Percentiles rank a stretch among this genome's conserved stretches.
phyloP scores from a whole-genome alignment of 1,140 invertebrate species.

The Megathymus violae region DNA sequence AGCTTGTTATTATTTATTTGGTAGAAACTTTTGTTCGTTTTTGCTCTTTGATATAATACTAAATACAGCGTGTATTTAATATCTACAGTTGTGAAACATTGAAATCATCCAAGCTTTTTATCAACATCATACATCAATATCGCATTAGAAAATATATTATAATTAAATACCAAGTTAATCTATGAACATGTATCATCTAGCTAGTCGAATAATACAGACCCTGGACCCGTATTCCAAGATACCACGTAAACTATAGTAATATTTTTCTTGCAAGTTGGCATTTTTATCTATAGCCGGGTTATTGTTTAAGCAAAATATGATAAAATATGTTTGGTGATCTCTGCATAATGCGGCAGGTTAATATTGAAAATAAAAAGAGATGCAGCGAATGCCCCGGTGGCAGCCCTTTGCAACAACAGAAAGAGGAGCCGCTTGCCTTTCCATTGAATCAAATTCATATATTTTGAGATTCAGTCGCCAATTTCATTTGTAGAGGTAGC shows the following conservation, averaged over 20 bases:
- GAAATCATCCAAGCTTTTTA: too few species aligned
- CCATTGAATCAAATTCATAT: slow-evolving; percentile 84
- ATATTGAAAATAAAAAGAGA: slow-evolving; percentile 78
- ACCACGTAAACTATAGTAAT: slow-evolving; percentile 1
- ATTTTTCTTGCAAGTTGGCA: slow-evolving; percentile 1
- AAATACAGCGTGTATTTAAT: too few species aligned
- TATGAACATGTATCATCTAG: too few species aligned
- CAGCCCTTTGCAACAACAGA: slow-evolving; percentile 79
- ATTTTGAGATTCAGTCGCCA: slow-evolving; percentile 84
- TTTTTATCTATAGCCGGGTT: slow-evolving; percentile 39
- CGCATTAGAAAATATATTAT: too few species aligned
- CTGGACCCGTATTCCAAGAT: not conserved
- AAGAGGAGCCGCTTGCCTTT: slow-evolving; percentile 81
- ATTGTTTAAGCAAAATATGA: slow-evolving; percentile 64
- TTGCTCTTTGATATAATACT: too few species aligned
- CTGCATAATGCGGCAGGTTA: slow-evolving; percentile 69
- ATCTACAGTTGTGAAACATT: too few species aligned
- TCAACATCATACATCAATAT: too few species aligned
- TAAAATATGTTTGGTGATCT: slow-evolving; percentile 59
- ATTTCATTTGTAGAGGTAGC: slow-evolving; percentile 76
- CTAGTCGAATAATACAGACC: too few species aligned
- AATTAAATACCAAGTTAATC: too few species aligned
- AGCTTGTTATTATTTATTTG: too few species aligned
- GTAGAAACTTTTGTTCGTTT: too few species aligned
- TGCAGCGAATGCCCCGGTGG: slow-evolving; percentile 73